These are phyloP conservation scores for Myotis lucifugus DNA, from an alignment of 2,113 vertebrate genomes.

Conservation along the genomic window DNA sequence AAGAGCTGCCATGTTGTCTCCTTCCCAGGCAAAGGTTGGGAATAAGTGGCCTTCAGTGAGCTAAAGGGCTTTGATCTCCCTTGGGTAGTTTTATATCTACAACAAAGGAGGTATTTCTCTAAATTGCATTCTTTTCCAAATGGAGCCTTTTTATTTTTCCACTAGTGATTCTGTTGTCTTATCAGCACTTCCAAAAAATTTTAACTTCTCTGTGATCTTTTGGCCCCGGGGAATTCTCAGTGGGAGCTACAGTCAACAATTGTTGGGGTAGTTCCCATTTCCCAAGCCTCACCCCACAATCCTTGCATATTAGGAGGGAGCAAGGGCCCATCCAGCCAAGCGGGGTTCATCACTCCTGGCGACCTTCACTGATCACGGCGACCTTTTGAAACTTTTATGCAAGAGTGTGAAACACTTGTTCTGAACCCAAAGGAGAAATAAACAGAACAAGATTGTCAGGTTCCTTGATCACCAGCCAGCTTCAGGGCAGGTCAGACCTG, in stretches of 20 bases:
- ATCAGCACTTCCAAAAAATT: constrained; percentile 7
- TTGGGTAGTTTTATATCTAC: neutral
- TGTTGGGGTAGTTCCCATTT: neutral
- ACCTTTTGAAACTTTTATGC: constrained; percentile 44
- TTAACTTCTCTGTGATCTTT: constrained; percentile 45
- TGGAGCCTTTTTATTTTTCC: neutral
- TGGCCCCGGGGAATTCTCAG: constrained; percentile 40
- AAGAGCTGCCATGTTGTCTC: neutral
- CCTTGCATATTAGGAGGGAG: neutral
- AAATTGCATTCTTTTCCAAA: constrained; percentile 12
- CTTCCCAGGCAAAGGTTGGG: neutral
- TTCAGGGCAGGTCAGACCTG: neutral
- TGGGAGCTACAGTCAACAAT: constrained; percentile 23
- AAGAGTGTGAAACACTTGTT: neutral
- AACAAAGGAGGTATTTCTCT: neutral
- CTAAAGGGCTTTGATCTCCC: neutral
- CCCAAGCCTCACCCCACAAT: neutral
- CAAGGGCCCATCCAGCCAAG: neutral
- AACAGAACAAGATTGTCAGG: constrained; percentile 19
- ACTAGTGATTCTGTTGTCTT: neutral
- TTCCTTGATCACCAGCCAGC: neutral
- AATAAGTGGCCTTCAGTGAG: neutral
- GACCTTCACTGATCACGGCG: neutral
- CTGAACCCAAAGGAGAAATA: constrained; percentile 33
- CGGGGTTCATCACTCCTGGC: neutral